Evolutionary conservation across 1,140 invertebrate genomes (phyloP).

Genomic region (Lasaia peninsularis): DNA sequence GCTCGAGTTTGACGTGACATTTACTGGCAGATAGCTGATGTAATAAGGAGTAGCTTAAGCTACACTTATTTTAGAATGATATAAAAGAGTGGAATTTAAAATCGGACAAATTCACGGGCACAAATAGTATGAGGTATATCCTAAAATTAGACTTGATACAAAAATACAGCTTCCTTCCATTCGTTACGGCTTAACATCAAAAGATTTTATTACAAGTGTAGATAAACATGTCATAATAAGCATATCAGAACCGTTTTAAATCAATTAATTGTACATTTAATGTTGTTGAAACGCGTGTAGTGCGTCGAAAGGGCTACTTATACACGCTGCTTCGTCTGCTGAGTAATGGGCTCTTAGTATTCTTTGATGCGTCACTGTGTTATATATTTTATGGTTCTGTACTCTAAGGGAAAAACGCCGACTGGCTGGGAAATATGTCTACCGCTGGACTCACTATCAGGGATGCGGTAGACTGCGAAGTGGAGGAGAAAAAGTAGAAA

Average conservation of each 20-base stretch:
- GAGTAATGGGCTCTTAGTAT: background rate
- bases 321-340: background rate
- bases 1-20: no score
- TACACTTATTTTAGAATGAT: no score
- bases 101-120: no score
- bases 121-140: background rate
- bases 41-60: no score
- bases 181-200: background rate
- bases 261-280: constrained; percentile 10
- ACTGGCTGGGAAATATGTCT: no score
- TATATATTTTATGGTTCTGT: background rate
- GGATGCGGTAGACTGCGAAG: no score
- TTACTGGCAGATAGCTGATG: no score
- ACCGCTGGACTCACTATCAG: no score
- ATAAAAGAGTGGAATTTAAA: no score
- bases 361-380: background rate
- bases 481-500: no score
- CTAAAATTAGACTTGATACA: constrained; percentile 1
- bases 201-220: constrained; percentile 5
- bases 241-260: background rate
- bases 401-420: no score
- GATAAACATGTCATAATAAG: constrained; percentile 8
- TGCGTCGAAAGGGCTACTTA: constrained; percentile 1
- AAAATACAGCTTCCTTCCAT: background rate
- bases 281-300: constrained; percentile 1